Conservation (phyloP, 2,113 vertebrate genomes). For the Elephas maximus region DNA sequence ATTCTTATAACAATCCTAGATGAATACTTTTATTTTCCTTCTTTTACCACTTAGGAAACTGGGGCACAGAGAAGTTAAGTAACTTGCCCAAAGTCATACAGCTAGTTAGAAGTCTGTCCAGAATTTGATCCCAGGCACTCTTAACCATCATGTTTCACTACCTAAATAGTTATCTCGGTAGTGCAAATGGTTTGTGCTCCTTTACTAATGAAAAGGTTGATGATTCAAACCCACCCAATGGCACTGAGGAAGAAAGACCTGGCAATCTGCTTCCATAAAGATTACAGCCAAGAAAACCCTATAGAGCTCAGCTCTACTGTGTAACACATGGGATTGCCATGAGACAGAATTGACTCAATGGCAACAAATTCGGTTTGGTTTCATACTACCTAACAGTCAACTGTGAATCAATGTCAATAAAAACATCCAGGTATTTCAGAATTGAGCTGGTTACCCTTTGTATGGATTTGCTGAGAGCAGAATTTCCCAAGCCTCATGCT, state of each 20-base stretch:
- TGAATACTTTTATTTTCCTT: background rate
- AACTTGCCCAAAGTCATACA: background rate
- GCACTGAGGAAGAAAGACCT: too few species aligned
- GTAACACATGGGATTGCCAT: too few species aligned
- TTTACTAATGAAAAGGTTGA: background rate
- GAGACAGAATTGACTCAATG: background rate
- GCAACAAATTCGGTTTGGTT: background rate
- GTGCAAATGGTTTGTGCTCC: background rate
- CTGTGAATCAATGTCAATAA: background rate
- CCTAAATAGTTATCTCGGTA: background rate
- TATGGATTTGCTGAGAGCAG: background rate
- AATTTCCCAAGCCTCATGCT: background rate
- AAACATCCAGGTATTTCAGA: background rate
- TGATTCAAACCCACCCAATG: too few species aligned
- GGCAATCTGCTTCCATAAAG: too few species aligned
- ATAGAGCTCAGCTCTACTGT: too few species aligned
- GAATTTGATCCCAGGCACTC: background rate
- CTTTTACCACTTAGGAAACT: background rate
- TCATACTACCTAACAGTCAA: background rate
- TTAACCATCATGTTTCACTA: background rate
- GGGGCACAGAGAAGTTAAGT: background rate
- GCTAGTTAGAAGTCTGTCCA: background rate
- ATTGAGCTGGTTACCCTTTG: background rate
- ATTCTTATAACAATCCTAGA: background rate
- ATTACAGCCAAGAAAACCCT: too few species aligned